These are phyloP conservation scores for Drosophila dives DNA, from an alignment of 2,888 invertebrate genomes.

Conservation along the genomic window DNA sequence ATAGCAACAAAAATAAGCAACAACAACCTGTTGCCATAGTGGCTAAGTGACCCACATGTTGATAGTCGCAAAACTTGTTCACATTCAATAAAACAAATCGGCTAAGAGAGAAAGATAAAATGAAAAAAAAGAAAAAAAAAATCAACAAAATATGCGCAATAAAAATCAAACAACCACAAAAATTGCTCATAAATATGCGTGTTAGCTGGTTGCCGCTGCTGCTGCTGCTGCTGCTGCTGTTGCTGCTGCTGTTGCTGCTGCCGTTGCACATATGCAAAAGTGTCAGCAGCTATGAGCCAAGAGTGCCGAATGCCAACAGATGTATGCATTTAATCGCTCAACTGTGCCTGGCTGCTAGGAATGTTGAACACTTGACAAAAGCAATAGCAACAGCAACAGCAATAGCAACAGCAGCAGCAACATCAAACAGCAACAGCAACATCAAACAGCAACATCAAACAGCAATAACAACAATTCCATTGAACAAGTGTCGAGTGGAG, in stretches of 20 bases:
- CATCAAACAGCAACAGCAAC: constrained; percentile 13
- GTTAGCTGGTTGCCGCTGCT: constrained; percentile 41
- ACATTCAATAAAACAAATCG: constrained; percentile 69
- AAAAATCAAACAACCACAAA: constrained; percentile 57
- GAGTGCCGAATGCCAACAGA: constrained; percentile 26
- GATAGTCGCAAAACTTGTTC: constrained; percentile 65
- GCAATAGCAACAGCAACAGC: constrained; percentile 13
- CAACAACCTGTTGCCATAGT: constrained; percentile 69
- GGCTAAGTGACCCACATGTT: constrained; percentile 72
- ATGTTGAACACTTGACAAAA: constrained; percentile 65
- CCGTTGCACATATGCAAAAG: constrained; percentile 32
- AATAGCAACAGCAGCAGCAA: constrained; percentile 10
- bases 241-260: neutral
- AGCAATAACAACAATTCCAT: constrained; percentile 34
- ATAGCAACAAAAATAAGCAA: constrained; percentile 28
- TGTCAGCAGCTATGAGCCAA: constrained; percentile 34
- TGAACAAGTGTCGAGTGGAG: constrained; percentile 52
- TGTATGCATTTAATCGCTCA: constrained; percentile 48
- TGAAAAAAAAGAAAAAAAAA: constrained; percentile 10
- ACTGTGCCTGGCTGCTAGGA: constrained; percentile 48
- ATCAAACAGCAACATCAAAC: constrained; percentile 29
- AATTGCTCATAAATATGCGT: constrained; percentile 61
- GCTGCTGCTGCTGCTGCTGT: constrained; percentile 29
- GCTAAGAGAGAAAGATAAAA: constrained; percentile 26
- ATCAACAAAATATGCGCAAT: constrained; percentile 36